Evolutionary conservation across 2,113 vertebrate species (phyloP), one percentile per base, ranked within the genome.

Genomic region (Coptodon bakossiorum): DNA sequence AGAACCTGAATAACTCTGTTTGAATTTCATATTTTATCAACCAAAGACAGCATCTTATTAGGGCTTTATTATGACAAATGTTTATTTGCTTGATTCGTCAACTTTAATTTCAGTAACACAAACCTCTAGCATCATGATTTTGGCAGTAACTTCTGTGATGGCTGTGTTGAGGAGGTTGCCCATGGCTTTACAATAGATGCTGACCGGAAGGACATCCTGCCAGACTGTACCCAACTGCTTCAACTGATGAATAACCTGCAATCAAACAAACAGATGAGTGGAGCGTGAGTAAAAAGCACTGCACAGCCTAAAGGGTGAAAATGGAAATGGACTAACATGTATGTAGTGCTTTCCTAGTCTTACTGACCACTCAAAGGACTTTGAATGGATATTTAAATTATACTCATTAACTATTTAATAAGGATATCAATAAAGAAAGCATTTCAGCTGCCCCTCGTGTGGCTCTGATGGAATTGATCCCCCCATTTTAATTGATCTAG

Each of bases 141-240:
- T 98, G 84, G 92, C 54, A 27, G 97, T 97, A 27, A 99, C 93
- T 90, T 99, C 99, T 0, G 95, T 22, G 78, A 99, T 95, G 9
- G 98, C 97, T 0, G 97, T 98, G 95, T 97, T 99, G 66, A 99
- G 97, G 1, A 99, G 85, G 29, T 96, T 97, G 10, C 99, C 99
- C 97, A 99, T 97, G 2, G 99, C 97, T 95, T 98, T 99, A 95
- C 99, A 99, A 87, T 99, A 99, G 53, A 98, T 96, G 5, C 94
- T 97, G 66, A 98, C 97, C 0, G 99, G 98, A 2, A 99, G 95
- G 13, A 99, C 97, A 3, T 99, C 99, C 93, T 99, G 98, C 98
- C 99, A 99, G 81, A 99, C 97, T 12, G 96, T 96, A 4, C 98
- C 98, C 90, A 99, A 92, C 50, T 98, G 96, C 89, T 96, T 99